phyloP scores from a whole-genome alignment of 2,113 vertebrate species.

The Sminthopsis crassicaudata region DNA sequence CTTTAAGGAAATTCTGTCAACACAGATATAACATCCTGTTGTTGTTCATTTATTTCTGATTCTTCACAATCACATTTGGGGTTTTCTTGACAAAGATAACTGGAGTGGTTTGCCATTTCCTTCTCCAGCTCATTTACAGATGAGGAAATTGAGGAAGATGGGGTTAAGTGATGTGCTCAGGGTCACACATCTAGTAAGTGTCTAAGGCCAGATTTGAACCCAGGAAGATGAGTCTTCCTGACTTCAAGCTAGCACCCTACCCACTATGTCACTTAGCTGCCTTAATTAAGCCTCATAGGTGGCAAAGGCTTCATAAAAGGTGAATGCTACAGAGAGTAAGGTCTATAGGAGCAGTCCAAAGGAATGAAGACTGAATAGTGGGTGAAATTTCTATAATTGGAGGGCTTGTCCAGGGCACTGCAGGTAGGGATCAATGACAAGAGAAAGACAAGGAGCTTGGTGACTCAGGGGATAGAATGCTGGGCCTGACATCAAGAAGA shows the following conservation, averaged over 20 bases:
- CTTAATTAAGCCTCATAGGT: neutral
- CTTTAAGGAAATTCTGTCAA: neutral
- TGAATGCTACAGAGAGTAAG: neutral
- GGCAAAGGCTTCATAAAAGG: neutral
- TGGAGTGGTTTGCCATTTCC: neutral
- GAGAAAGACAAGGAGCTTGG: no score
- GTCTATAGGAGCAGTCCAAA: neutral
- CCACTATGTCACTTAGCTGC: neutral
- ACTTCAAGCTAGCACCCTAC: no score
- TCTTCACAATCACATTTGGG: neutral
- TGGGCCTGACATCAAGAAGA: neutral
- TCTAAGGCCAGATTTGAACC: neutral
- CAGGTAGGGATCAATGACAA: neutral
- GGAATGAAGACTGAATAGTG: neutral
- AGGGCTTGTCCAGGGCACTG: neutral
- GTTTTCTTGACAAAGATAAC: neutral
- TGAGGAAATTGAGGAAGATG: neutral
- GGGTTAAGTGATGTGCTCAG: neutral
- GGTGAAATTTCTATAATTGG: neutral
- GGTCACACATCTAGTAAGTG: neutral
- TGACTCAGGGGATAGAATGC: no score
- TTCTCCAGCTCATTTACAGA: neutral
- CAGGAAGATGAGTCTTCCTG: no score
- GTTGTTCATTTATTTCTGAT: neutral
- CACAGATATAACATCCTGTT: neutral